Percentiles rank a stretch among this genome's conserved stretches.
Conservation (phyloP, 2,888 invertebrate genomes). For the Ophraella communa region DNA sequence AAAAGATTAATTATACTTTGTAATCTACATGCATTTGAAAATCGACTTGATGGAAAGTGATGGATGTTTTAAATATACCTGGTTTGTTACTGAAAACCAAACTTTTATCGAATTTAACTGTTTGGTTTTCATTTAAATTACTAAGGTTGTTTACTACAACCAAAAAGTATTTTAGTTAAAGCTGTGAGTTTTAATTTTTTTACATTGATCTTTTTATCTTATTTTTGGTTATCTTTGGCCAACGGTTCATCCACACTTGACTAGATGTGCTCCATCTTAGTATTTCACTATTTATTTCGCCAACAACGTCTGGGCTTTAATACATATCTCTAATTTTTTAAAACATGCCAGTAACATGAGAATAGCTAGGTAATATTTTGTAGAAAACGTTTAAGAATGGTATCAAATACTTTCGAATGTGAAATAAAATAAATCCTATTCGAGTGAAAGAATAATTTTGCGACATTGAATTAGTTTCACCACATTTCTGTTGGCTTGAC, state of each 20-base stretch:
- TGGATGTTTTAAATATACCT: background rate
- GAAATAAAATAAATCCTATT: background rate
- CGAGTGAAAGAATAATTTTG: background rate
- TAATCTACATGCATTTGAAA: conserved; percentile 15
- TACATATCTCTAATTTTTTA: too few species aligned
- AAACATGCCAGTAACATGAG: background rate
- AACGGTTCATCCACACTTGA: too few species aligned
- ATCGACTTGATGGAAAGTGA: conserved; percentile 5
- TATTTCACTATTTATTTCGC: too few species aligned
- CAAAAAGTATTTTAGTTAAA: too few species aligned
- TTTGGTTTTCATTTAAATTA: too few species aligned
- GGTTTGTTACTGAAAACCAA: background rate
- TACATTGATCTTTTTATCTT: too few species aligned
- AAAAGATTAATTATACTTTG: conserved; percentile 13
- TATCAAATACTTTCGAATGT: background rate
- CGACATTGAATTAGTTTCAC: background rate
- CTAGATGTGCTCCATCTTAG: too few species aligned
- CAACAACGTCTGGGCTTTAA: too few species aligned
- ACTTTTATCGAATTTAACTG: background rate
- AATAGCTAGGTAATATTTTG: background rate
- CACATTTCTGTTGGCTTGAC: background rate
- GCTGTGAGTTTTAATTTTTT: too few species aligned
- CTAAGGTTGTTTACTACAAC: too few species aligned
- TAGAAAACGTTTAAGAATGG: background rate
- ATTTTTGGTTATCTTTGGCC: too few species aligned